Evolutionary conservation across 2,888 invertebrate genomes (phyloP).

Genomic region (Osmoderma eremita): DNA sequence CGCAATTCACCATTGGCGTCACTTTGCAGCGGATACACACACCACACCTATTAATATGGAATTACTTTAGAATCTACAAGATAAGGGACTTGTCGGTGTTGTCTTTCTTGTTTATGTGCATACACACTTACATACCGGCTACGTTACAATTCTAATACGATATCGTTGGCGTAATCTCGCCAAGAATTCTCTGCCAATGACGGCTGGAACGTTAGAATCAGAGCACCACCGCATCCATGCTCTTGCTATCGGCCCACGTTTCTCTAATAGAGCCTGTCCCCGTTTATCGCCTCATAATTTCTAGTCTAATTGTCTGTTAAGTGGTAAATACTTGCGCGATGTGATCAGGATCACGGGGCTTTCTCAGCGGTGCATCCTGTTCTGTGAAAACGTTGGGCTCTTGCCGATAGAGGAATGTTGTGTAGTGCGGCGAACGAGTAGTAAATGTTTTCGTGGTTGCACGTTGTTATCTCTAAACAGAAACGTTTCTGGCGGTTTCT

Average conservation of each 20-base stretch:
- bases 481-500: not conserved
- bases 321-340: constrained; percentile 11
- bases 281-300: constrained; percentile 20
- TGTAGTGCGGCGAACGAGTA: not conserved
- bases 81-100: constrained; percentile 5
- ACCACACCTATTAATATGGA: constrained; percentile 15
- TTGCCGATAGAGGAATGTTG: not conserved
- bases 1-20: constrained; percentile 3
- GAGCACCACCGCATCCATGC: not conserved
- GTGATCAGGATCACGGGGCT: constrained; percentile 5
- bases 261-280: constrained; percentile 4
- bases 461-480: not conserved
- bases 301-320: constrained; percentile 17
- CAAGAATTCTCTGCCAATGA: not conserved
- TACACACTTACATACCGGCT: not conserved
- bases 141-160: constrained; percentile 16
- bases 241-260: not conserved
- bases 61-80: constrained; percentile 13
- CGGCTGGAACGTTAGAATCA: not conserved
- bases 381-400: constrained; percentile 2
- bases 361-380: not conserved
- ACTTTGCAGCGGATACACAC: not conserved
- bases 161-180: constrained; percentile 19
- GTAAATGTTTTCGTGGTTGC: too few relatives aligned
- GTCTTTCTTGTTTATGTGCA: constrained; percentile 6